Evolutionary conservation across 92 coral and sea anemone genomes (phyloP).

Genomic region (Scolanthus callimorphus): DNA sequence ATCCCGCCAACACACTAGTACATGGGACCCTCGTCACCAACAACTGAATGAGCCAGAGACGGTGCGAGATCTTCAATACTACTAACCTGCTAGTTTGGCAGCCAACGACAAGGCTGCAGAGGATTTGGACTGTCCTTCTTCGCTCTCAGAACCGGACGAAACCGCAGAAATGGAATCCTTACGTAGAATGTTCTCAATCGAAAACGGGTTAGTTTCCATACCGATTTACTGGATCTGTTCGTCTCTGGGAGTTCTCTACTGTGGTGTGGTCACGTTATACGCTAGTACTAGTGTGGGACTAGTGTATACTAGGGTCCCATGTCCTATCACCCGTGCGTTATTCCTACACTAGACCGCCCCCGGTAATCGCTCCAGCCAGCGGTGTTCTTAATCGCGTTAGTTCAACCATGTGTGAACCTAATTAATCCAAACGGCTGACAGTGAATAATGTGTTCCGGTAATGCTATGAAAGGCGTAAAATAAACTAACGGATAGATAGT

Average conservation of each 20-base stretch:
- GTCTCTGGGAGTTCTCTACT: not conserved
- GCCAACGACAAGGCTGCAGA: slow-evolving; percentile 90
- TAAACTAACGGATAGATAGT: not conserved
- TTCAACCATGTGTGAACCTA: slow-evolving; percentile 42
- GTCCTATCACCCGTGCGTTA: too few relatives aligned
- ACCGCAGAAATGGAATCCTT: slow-evolving; percentile 31
- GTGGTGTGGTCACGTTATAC: too few relatives aligned
- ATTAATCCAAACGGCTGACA: slow-evolving; percentile 49
- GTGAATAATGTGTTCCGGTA: slow-evolving; percentile 66
- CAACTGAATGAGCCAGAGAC: too few relatives aligned
- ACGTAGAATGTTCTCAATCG: slow-evolving; percentile 85
- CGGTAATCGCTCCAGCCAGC: slow-evolving; percentile 29
- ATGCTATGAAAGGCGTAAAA: slow-evolving; percentile 11
- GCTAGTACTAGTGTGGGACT: too few relatives aligned
- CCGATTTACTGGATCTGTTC: not conserved
- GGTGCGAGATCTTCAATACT: too few relatives aligned
- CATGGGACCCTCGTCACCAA: too few relatives aligned
- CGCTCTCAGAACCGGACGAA: not conserved
- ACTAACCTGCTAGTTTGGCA: slow-evolving; percentile 96
- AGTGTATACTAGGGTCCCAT: too few relatives aligned
- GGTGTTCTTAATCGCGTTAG: slow-evolving; percentile 33
- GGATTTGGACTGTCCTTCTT: slow-evolving; percentile 56
- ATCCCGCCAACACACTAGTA: too few relatives aligned
- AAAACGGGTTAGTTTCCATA: slow-evolving; percentile 92
- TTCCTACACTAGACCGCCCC: too few relatives aligned